Conservation (phyloP, 37 sponge, comb jelly and placozoan species). For the Crambe crambe region DNA sequence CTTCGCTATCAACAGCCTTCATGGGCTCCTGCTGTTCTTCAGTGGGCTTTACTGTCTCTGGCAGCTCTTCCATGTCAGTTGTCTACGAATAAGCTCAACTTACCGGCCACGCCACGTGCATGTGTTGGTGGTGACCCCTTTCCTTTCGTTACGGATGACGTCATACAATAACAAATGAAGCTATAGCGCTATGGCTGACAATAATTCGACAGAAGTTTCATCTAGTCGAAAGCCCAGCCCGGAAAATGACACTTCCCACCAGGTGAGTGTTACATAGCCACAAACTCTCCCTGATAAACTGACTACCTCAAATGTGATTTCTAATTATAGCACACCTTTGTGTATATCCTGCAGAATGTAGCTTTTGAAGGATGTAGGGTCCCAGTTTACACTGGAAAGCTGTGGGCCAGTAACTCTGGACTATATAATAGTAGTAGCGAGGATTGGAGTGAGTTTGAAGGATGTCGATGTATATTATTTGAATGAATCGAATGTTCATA, state of each 20-base stretch:
- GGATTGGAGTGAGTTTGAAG: slow-evolving; percentile 66
- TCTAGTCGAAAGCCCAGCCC: neutral
- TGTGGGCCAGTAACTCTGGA: neutral
- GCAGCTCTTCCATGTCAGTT: neutral
- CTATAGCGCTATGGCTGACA: neutral
- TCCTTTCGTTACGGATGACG: neutral
- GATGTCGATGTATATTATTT: neutral
- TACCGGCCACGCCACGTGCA: neutral
- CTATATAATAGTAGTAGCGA: slow-evolving; percentile 2
- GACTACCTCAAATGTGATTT: neutral
- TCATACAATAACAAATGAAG: neutral
- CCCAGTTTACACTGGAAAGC: slow-evolving; percentile 55
- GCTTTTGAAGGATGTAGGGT: slow-evolving; percentile 73
- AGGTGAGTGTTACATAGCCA: neutral
- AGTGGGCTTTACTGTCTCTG: neutral
- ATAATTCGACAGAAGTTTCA: neutral
- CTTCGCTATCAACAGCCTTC: neutral
- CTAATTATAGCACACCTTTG: slow-evolving; percentile 23
- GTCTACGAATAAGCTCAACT: too few species aligned
- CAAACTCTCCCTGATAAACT: neutral
- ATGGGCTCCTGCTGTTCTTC: too few species aligned
- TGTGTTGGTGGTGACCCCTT: neutral
- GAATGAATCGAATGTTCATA: slow-evolving; percentile 15
- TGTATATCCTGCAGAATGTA: slow-evolving; percentile 42
- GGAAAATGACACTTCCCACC: neutral